Evolutionary conservation across 2,113 vertebrate species (phyloP).

Genomic region (Muntiacus reevesi): DNA sequence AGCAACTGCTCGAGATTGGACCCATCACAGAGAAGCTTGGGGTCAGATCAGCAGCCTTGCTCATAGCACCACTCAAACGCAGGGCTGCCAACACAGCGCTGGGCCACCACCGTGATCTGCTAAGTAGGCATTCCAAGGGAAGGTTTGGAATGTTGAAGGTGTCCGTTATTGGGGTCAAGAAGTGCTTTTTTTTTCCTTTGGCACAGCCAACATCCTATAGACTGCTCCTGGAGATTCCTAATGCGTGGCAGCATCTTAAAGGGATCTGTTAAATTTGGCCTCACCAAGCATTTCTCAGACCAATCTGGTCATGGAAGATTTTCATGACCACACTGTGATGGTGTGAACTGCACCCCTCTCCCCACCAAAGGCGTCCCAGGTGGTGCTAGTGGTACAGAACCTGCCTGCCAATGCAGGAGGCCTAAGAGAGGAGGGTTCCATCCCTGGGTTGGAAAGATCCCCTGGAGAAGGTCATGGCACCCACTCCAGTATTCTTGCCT

Average conservation of each 20-base stretch:
- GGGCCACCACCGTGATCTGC: not conserved
- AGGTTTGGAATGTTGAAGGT: not conserved
- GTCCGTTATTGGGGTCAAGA: not conserved
- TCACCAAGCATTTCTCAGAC: not conserved
- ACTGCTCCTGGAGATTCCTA: not conserved
- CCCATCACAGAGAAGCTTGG: not conserved
- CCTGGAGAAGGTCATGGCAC: not conserved
- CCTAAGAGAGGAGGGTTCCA: not conserved
- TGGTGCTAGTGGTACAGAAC: not conserved
- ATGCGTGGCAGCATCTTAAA: not conserved
- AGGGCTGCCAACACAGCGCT: not conserved
- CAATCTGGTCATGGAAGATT: not conserved
- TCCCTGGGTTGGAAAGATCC: not conserved
- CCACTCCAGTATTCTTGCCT: not conserved
- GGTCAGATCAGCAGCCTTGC: not conserved
- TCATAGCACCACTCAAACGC: rapidly evolving
- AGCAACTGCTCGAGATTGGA: not conserved
- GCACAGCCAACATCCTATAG: not conserved
- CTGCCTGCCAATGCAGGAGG: not conserved
- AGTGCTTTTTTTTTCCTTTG: no score
- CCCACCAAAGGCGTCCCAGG: not conserved
- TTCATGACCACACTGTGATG: not conserved
- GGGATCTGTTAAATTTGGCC: not conserved
- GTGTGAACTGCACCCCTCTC: not conserved
- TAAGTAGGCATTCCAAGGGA: not conserved